Conservation (phyloP, 2,888 invertebrate genomes). For the Lasioglossum vierecki region DNA sequence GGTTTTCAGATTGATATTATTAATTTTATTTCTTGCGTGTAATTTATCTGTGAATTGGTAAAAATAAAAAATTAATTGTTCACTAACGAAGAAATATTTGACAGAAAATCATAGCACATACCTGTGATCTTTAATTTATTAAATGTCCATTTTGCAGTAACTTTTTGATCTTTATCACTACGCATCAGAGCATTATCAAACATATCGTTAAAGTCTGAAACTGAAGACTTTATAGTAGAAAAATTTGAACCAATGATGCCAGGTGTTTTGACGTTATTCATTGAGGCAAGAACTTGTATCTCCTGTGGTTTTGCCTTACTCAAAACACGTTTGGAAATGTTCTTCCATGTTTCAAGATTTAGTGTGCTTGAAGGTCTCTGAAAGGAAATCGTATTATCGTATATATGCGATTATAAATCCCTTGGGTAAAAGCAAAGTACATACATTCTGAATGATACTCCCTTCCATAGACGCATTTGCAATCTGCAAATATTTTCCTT, state of each 20-base stretch:
- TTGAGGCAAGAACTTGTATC: conserved; percentile 56
- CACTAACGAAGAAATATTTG: background rate
- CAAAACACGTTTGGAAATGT: conserved; percentile 64
- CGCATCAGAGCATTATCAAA: conserved; percentile 85
- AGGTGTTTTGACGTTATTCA: conserved; percentile 58
- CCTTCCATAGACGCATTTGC: conserved; percentile 78
- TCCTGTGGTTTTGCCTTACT: conserved; percentile 75
- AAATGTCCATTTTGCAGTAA: conserved; percentile 84
- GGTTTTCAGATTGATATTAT: conserved; percentile 84
- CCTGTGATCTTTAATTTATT: conserved; percentile 72
- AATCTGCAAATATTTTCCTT: conserved; percentile 77
- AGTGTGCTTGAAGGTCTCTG: conserved; percentile 85
- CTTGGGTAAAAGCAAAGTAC: conserved; percentile 24
- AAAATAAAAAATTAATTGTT: background rate
- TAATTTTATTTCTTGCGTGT: conserved; percentile 82
- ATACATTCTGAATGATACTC: conserved; percentile 78
- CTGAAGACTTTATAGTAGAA: conserved; percentile 62
- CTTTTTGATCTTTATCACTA: conserved; percentile 83
- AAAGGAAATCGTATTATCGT: conserved; percentile 31
- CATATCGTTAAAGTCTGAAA: conserved; percentile 81
- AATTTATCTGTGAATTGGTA: conserved; percentile 77
- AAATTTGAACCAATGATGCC: conserved; percentile 60
- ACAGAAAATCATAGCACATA: conserved; percentile 36
- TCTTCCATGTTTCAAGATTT: conserved; percentile 74
- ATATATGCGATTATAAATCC: background rate